Evolutionary conservation across 2,113 vertebrate genomes (phyloP).

Genomic region (Blennius ocellaris): DNA sequence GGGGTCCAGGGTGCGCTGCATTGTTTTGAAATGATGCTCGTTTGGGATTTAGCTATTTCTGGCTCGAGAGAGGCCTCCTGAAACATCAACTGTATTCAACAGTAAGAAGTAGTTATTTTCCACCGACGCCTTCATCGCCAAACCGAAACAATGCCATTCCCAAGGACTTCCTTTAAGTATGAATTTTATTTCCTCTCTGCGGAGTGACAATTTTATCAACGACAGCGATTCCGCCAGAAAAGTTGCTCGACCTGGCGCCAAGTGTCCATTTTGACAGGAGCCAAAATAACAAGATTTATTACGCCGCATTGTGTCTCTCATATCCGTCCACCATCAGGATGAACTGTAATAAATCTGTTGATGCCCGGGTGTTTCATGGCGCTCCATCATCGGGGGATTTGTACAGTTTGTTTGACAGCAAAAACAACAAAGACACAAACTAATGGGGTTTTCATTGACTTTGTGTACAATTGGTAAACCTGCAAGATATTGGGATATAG

Average conservation of each 20-base stretch:
- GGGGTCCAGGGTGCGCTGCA: conserved; percentile 61
- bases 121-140: conserved; percentile 55
- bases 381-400: background rate
- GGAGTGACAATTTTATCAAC: conserved; percentile 30
- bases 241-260: no score
- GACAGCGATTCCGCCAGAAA: no score
- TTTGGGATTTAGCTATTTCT: conserved; percentile 73
- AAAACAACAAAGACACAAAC: background rate
- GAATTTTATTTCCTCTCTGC: conserved; percentile 60
- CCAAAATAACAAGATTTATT: no score
- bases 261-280: no score
- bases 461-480: background rate
- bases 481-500: background rate
- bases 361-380: background rate
- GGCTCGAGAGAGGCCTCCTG: conserved; percentile 54
- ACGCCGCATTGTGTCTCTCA: no score
- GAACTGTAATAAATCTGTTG: background rate
- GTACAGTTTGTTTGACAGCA: background rate
- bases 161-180: conserved; percentile 67
- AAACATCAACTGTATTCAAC: conserved; percentile 60
- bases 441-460: background rate
- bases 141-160: conserved; percentile 73
- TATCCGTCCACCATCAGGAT: background rate
- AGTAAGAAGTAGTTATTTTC: conserved; percentile 62
- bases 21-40: conserved; percentile 74